A percentile compares a stretch with the other conserved stretches of the same genome.
Evolutionary conservation across 2,888 invertebrate species (phyloP).

Genomic region (Drosophila barbarae): DNA sequence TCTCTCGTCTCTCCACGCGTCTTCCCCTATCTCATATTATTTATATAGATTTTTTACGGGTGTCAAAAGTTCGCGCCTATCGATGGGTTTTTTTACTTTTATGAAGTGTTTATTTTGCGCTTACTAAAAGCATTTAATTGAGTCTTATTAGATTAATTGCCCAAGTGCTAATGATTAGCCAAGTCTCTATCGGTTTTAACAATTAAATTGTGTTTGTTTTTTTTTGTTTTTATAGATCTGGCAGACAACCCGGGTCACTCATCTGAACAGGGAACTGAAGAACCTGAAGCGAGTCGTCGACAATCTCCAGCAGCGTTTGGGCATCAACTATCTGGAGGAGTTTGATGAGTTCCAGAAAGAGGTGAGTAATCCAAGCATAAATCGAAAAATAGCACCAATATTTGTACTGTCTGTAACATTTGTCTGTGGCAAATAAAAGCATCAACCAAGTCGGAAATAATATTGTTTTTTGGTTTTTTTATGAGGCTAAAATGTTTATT

Average conservation of each 20-base stretch:
- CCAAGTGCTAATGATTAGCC: constrained; percentile 17
- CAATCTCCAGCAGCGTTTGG: constrained; percentile 75
- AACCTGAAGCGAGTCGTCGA: constrained; percentile 71
- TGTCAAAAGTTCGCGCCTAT: constrained; percentile 56
- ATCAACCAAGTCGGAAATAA: constrained; percentile 16
- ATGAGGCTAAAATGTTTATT: constrained; percentile 1
- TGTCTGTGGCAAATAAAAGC: constrained; percentile 14
- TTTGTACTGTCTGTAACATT: constrained; percentile 14
- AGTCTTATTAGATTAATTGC: constrained; percentile 51
- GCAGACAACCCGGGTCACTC: constrained; percentile 72
- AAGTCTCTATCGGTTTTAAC: neutral
- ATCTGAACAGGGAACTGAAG: constrained; percentile 74
- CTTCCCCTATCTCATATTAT: constrained; percentile 9
- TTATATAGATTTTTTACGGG: constrained; percentile 30
- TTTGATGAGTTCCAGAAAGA: constrained; percentile 77
- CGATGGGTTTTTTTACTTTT: neutral
- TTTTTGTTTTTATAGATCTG: constrained; percentile 67
- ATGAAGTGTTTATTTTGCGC: constrained; percentile 52
- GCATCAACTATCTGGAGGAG: constrained; percentile 77
- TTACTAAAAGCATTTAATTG: constrained; percentile 49
- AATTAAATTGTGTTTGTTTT: neutral
- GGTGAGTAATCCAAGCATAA: constrained; percentile 59
- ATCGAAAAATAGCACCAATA: constrained; percentile 2
- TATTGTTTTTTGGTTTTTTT: constrained; percentile 1
- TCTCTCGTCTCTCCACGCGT: constrained; percentile 4